Evolutionary conservation across 2,113 vertebrate genomes (phyloP).

Genomic region (Neogobius melanostomus): DNA sequence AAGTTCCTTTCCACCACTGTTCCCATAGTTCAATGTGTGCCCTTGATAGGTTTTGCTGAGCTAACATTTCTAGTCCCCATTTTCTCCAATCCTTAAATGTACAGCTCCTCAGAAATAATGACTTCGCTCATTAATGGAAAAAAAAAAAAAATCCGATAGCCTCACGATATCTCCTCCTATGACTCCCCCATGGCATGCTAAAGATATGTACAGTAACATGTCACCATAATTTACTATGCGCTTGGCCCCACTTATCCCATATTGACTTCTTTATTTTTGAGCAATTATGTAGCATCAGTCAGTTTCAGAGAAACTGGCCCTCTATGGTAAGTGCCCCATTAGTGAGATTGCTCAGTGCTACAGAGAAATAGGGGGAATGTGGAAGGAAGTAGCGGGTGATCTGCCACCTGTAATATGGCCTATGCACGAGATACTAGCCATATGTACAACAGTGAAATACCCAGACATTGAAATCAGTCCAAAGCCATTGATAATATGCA

Average conservation of each 20-base stretch:
- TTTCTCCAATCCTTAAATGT: constrained; percentile 1
- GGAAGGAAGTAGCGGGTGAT: constrained; percentile 43
- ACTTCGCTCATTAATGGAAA: constrained; percentile 16
- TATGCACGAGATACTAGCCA: constrained; percentile 18
- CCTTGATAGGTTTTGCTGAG: background rate
- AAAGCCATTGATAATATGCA: too few species aligned
- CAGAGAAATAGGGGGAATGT: constrained; percentile 26
- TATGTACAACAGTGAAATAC: background rate
- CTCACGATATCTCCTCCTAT: constrained; percentile 32
- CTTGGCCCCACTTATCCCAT: constrained; percentile 27
- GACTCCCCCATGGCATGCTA: constrained; percentile 26
- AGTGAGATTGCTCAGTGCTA: constrained; percentile 65
- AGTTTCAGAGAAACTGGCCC: constrained; percentile 51
- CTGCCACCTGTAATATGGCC: constrained; percentile 32
- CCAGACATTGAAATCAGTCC: too few species aligned
- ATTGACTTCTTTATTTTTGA: constrained; percentile 32
- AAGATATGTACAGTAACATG: constrained; percentile 21
- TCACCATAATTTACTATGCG: constrained; percentile 7
- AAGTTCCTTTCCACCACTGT: background rate
- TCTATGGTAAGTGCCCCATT: constrained; percentile 66
- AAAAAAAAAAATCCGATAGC: constrained; percentile 7
- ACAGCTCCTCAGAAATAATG: constrained; percentile 19
- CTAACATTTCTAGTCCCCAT: background rate
- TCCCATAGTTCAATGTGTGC: background rate
- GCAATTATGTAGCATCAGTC: constrained; percentile 62